These are phyloP conservation scores for Plagodis dolabraria DNA, from an alignment of 2,888 invertebrate genomes.

Conservation along the genomic window DNA sequence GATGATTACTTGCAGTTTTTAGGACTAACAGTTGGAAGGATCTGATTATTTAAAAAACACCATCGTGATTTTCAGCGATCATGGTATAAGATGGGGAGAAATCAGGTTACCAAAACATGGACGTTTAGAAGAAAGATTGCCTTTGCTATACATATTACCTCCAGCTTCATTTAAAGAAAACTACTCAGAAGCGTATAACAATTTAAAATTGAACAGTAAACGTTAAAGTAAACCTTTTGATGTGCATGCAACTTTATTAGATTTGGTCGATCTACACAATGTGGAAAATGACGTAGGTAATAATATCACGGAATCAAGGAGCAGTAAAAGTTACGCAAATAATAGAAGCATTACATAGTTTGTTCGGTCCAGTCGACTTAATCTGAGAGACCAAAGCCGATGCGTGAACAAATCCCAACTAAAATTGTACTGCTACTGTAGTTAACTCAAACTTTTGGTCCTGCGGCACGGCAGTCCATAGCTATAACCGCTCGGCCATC, in stretches of 20 bases:
- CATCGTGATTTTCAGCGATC: slow-evolving; percentile 91
- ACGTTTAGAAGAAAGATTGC: slow-evolving; percentile 94
- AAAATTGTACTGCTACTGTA: slow-evolving; percentile 92
- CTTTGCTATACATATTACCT: slow-evolving; percentile 89
- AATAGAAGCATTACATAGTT: slow-evolving; percentile 91
- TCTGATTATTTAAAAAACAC: slow-evolving; percentile 87
- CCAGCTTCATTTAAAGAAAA: slow-evolving; percentile 89
- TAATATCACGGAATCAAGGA: slow-evolving; percentile 64
- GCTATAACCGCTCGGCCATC: too few species aligned
- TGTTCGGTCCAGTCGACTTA: slow-evolving; percentile 89
- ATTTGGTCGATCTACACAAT: slow-evolving; percentile 85
- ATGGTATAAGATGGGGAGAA: slow-evolving; percentile 94
- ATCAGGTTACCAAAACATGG: slow-evolving; percentile 94
- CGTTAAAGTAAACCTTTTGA: slow-evolving; percentile 93
- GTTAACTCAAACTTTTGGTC: slow-evolving; percentile 13
- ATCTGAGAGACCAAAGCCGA: slow-evolving; percentile 90
- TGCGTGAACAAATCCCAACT: slow-evolving; percentile 90
- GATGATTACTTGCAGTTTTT: slow-evolving; percentile 86
- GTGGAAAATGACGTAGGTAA: slow-evolving; percentile 70
- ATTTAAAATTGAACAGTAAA: slow-evolving; percentile 87
- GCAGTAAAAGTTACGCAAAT: slow-evolving; percentile 56
- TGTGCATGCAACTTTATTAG: slow-evolving; percentile 90
- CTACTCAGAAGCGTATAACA: slow-evolving; percentile 86
- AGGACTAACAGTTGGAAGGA: slow-evolving; percentile 72
- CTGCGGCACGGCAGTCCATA: too few species aligned